These are phyloP conservation scores for Drosophila triauraria DNA, from an alignment of 1,140 invertebrate genomes.

Conservation along the genomic window DNA sequence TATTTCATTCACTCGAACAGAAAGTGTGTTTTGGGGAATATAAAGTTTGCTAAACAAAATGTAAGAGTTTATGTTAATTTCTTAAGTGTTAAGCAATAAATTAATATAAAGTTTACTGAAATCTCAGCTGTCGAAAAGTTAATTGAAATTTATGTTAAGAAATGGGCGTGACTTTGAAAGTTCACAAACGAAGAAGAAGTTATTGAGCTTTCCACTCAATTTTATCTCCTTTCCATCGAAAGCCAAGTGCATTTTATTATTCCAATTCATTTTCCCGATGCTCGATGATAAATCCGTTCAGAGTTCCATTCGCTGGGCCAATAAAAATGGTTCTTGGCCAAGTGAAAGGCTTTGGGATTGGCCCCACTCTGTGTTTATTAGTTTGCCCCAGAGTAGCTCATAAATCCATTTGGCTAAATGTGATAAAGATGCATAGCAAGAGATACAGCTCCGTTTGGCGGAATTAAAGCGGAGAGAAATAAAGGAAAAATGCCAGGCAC, in stretches of 20 bases:
- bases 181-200: too few relatives aligned
- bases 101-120: background rate
- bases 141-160: background rate
- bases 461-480: slow-evolving; percentile 35
- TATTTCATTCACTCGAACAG: slow-evolving; percentile 1
- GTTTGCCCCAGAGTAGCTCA: slow-evolving; percentile 29
- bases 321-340: slow-evolving; percentile 17
- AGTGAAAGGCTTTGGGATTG: slow-evolving; percentile 51
- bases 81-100: background rate
- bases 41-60: too few relatives aligned
- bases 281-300: slow-evolving; percentile 26
- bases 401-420: slow-evolving; percentile 51
- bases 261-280: slow-evolving; percentile 23
- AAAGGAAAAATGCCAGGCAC: slow-evolving; percentile 14
- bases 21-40: background rate
- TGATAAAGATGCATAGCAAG: slow-evolving; percentile 54
- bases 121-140: background rate
- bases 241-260: slow-evolving; percentile 22
- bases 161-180: slow-evolving; percentile 1
- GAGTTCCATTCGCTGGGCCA: slow-evolving; percentile 25
- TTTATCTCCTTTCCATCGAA: slow-evolving; percentile 10
- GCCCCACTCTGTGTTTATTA: slow-evolving; percentile 29
- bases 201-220: slow-evolving; percentile 8
- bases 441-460: slow-evolving; percentile 18
- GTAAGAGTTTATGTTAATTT: too few relatives aligned